phyloP scores from a whole-genome alignment of 2,888 invertebrate genomes.

The Cephus pulcher region DNA sequence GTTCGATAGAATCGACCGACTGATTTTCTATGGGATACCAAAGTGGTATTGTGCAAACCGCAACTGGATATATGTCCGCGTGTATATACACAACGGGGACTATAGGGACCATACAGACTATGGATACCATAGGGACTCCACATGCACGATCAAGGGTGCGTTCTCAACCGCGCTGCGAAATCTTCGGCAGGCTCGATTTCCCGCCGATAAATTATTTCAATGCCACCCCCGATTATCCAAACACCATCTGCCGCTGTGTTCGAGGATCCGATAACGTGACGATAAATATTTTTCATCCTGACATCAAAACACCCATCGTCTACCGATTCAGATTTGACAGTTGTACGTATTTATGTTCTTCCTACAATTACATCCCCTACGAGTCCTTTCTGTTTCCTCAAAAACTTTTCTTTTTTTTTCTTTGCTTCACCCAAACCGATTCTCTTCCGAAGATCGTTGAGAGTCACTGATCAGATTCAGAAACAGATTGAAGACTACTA shows the following conservation, averaged over 20 bases:
- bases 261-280: not conserved
- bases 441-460: not conserved
- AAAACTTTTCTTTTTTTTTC: not conserved
- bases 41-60: slow-evolving; percentile 44
- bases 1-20: slow-evolving; percentile 44
- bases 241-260: not conserved
- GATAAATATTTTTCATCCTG: not conserved
- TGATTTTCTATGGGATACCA: slow-evolving; percentile 48
- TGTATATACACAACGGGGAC: slow-evolving; percentile 2
- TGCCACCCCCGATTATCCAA: slow-evolving; percentile 2
- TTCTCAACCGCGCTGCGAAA: slow-evolving; percentile 11
- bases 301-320: not conserved
- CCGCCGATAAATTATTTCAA: slow-evolving; percentile 36
- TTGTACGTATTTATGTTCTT: not conserved
- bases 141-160: not conserved
- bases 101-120: no score
- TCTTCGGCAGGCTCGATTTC: slow-evolving; percentile 37
- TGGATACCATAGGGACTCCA: not conserved
- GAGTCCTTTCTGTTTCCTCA: not conserved
- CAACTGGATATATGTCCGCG: slow-evolving; percentile 35
- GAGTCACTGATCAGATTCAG: not conserved
- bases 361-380: not conserved
- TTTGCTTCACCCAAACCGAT: not conserved
- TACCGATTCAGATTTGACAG: not conserved
- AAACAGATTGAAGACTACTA: not conserved